Base-by-base conservation (phyloP, 2,888 invertebrate species). In the Agriopis marginaria region DNA sequence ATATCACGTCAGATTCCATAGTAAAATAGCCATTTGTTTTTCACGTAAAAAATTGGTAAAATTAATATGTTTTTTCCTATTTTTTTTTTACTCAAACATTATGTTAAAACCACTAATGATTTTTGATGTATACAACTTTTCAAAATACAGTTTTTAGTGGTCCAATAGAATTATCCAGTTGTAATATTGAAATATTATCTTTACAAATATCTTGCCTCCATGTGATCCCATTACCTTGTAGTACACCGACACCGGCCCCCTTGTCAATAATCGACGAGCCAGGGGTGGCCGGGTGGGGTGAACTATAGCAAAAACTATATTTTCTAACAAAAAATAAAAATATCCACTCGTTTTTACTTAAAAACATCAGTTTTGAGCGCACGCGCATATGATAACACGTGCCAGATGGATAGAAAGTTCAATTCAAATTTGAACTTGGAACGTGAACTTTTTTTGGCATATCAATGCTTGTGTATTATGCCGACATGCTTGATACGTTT, bases 171-270 rank as follows among this genome's bases (percentile, higher is more conserved):
- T 32, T 32, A 5, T 32, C 32, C 32, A 32, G 32, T 32, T 32
- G 32, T 5, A 32, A 32, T 32, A 32, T 32, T 32, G 32, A n/a
- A n/a, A n/a, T 12, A 40, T 17, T 50, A 7, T 50, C 7, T 50
- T 50, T 17, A 58, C 55, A 12, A 55, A 65, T 51, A n/a, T 17
- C 14, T 56, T 17, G 32, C 23, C 71, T 68, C 6, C 87, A 91
- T 93, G 89, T 91, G 81, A 87, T 11, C 89, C 7, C 12, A 70
- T 72, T 79, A 58, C 70, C 12, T 32, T 32, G 73, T 86, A 89
- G 91, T 92, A 89, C 93, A 93, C 92, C 89, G 90, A 89, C 93
- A 93, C 92, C 89, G 90, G 90, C 93, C 93, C 90, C 90, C 90
- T 82, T 88, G 85, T 86, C 85, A 85, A 86, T 87, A 86, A 88